Percentiles rank a stretch among this genome's conserved stretches.
Evolutionary conservation across 2,797 vertebrate genomes (phyloP).

Genomic region (Lycodopsis pacificus): DNA sequence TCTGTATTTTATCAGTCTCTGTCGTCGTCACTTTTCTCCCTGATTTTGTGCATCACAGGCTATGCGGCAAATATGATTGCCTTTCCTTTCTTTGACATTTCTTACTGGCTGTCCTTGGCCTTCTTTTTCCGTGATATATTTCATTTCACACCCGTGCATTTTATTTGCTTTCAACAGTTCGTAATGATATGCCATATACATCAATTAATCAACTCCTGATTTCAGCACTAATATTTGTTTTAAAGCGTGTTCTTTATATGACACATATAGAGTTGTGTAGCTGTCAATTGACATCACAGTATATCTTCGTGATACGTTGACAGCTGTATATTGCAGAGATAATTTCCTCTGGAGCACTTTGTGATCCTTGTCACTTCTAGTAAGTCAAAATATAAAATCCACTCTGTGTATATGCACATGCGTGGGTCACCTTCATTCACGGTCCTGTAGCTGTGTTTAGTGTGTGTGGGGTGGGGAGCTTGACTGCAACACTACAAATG

Average conservation of each 20-base stretch:
- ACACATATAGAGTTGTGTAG: background rate
- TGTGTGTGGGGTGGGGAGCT: constrained; percentile 17
- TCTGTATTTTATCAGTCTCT: constrained; percentile 49
- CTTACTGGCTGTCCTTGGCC: background rate
- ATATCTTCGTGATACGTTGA: constrained; percentile 12
- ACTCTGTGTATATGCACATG: background rate
- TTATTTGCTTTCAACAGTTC: constrained; percentile 3
- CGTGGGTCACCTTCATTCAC: constrained; percentile 2
- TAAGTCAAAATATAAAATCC: constrained; percentile 26
- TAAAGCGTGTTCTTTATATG: background rate
- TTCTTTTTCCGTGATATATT: background rate
- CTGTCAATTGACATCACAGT: constrained; percentile 21
- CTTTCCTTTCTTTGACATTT: background rate
- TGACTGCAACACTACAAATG: constrained; percentile 45
- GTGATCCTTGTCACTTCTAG: constrained; percentile 40
- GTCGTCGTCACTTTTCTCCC: constrained; percentile 10
- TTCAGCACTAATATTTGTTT: background rate
- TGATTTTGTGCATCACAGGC: constrained; percentile 22
- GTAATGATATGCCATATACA: background rate
- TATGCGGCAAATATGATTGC: constrained; percentile 9
- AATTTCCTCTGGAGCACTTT: constrained; percentile 39
- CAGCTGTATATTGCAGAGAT: constrained; percentile 38
- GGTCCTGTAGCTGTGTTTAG: constrained; percentile 16
- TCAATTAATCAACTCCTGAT: background rate
- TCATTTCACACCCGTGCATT: background rate